These are phyloP conservation scores for Poecile atricapillus DNA, from an alignment of 2,113 vertebrate species.

Conservation along the genomic window DNA sequence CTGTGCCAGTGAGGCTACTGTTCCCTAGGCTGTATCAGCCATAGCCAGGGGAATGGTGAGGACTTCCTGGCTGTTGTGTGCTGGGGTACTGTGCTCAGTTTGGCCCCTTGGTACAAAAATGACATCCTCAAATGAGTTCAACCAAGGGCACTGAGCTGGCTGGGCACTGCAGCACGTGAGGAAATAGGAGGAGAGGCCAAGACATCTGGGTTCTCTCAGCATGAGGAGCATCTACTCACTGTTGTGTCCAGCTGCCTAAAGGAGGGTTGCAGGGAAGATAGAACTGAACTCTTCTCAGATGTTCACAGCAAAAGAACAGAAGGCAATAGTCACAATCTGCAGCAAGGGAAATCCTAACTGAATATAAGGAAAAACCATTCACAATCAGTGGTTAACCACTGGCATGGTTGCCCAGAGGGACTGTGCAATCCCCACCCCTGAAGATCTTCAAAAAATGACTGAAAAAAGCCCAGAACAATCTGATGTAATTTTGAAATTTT, in stretches of 20 bases:
- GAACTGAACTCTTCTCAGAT: neutral
- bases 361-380: neutral
- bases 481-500: neutral
- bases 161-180: neutral
- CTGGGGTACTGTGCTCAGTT: neutral
- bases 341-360: neutral
- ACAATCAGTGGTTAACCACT: neutral
- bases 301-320: neutral
- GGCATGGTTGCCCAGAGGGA: neutral
- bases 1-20: neutral
- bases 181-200: neutral
- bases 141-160: neutral
- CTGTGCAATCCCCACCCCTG: neutral
- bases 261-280: neutral
- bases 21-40: neutral
- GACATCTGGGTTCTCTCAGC: neutral
- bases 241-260: neutral
- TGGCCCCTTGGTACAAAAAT: neutral
- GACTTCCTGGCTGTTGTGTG: neutral
- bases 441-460: constrained; percentile 6
- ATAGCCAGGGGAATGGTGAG: neutral
- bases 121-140: neutral
- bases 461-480: neutral
- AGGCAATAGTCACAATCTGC: neutral
- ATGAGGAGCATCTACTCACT: neutral